Percentiles rank a stretch among this genome's conserved stretches.
Conservation (phyloP, 1,140 invertebrate genomes). For the Aphaenogaster rudis region DNA sequence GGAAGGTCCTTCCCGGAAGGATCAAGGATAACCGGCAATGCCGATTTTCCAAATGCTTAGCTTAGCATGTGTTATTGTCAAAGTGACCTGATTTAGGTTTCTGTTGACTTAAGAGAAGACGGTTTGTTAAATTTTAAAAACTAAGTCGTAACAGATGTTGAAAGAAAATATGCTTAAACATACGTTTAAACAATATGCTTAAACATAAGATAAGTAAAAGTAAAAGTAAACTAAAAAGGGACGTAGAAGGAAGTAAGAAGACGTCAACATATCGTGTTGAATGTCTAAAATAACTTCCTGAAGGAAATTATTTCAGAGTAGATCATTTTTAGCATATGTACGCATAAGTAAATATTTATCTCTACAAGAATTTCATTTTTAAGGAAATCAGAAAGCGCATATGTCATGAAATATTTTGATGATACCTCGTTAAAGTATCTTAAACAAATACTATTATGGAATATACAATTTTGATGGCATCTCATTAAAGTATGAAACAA, state of each 20-base stretch:
- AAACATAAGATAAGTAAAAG: too few species aligned
- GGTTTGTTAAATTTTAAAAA: background rate
- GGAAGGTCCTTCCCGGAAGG: too few species aligned
- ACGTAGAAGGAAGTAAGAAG: too few species aligned
- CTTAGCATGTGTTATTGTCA: background rate
- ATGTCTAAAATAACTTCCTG: background rate
- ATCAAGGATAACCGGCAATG: background rate
- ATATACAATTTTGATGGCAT: background rate
- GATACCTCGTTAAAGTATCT: too few species aligned
- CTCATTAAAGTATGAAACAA: slow-evolving; percentile 13
- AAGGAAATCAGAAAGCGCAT: background rate
- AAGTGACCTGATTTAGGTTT: background rate
- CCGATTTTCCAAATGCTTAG: background rate
- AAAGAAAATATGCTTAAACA: too few species aligned
- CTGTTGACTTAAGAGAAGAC: background rate
- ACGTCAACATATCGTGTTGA: background rate
- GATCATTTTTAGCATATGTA: background rate
- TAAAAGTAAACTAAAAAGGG: too few species aligned
- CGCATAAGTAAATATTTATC: too few species aligned
- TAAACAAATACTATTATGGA: background rate
- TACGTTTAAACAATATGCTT: too few species aligned
- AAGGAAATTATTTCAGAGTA: background rate
- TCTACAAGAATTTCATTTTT: background rate
- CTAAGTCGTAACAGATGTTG: background rate
- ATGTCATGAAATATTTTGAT: background rate